Evolutionary conservation across 2,888 invertebrate species (phyloP).

Genomic region (Xestia c-nigrum): DNA sequence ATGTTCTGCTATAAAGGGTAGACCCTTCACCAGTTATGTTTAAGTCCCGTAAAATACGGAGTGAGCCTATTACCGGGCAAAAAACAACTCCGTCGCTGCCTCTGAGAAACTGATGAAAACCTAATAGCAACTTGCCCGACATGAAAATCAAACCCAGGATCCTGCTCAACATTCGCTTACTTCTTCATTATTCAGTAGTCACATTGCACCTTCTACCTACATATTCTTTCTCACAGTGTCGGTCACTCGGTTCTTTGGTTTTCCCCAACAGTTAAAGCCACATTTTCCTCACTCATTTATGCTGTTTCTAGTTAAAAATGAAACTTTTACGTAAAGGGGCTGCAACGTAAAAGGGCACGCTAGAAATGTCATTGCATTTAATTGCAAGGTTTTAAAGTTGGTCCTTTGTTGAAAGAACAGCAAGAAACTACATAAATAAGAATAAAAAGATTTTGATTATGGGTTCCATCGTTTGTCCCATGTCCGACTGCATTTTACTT

Average conservation of each 20-base stretch:
- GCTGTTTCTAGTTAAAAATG: not conserved
- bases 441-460: constrained; percentile 21
- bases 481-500: constrained; percentile 15
- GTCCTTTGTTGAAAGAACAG: not conserved
- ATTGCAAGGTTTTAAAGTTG: constrained; percentile 1
- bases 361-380: constrained; percentile 16
- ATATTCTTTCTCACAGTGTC: not conserved
- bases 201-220: not conserved
- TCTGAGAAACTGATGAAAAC: not conserved
- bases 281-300: not conserved
- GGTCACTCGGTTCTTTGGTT: not conserved
- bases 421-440: constrained; percentile 5
- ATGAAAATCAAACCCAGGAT: not conserved
- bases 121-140: not conserved
- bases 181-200: not conserved
- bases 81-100: not conserved
- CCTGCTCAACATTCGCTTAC: no score
- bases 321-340: not conserved
- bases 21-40: not conserved
- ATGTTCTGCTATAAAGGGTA: no score
- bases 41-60: not conserved
- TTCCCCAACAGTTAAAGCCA: not conserved
- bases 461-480: constrained; percentile 13
- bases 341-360: not conserved
- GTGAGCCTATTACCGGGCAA: not conserved